Conservation (phyloP, 2,113 vertebrate species). For the Dipodomys merriami region DNA sequence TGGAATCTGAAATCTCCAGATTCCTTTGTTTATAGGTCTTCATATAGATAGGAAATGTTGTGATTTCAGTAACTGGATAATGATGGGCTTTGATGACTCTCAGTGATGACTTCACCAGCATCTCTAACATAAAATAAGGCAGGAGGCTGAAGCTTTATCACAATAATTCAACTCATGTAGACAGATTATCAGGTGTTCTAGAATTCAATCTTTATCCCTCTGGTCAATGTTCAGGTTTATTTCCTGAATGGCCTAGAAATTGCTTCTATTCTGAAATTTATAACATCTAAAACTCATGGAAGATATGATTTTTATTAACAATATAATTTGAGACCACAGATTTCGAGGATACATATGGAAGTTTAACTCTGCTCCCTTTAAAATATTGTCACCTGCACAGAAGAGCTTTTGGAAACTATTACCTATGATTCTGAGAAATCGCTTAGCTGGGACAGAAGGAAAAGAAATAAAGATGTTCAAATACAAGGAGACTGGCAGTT, state of each 20-base stretch:
- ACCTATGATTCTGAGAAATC: slow-evolving; percentile 21
- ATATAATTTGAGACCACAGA: slow-evolving; percentile 24
- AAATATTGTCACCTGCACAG: background rate
- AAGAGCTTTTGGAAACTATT: background rate
- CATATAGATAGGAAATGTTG: background rate
- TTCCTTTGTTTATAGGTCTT: background rate
- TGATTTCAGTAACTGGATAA: background rate
- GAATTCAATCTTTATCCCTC: background rate
- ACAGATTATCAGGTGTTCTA: background rate
- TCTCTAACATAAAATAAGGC: background rate
- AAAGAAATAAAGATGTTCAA: background rate
- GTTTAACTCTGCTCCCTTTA: slow-evolving; percentile 22
- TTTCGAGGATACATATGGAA: background rate
- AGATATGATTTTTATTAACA: slow-evolving; percentile 57
- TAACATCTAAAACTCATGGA: background rate
- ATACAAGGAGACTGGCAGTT: background rate
- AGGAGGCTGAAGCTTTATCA: background rate
- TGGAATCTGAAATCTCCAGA: slow-evolving; percentile 22
- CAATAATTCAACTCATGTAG: background rate
- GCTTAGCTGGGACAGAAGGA: background rate
- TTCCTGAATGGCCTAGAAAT: slow-evolving; percentile 41
- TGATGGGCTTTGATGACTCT: slow-evolving; percentile 4
- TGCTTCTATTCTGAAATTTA: slow-evolving; percentile 43
- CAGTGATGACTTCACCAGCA: background rate
- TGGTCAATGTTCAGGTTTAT: slow-evolving; percentile 8